Evolutionary conservation across 2,888 invertebrate species (phyloP).

Genomic region (Anoplius nigerrimus): DNA sequence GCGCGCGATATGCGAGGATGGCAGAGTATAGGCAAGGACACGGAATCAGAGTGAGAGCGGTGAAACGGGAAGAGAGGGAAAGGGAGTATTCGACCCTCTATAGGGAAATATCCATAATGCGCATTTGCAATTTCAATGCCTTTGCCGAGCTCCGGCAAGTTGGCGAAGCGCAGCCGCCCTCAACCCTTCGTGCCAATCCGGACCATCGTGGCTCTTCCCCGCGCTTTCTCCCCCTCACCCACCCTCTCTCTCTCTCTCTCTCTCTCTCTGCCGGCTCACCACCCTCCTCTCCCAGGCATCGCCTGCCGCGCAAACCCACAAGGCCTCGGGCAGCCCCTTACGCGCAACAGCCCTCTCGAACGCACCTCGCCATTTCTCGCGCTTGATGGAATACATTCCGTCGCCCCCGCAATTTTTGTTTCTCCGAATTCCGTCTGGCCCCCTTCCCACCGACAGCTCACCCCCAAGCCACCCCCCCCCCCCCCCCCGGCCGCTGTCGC

Average conservation of each 20-base stretch:
- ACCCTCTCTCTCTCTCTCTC: constrained; percentile 45
- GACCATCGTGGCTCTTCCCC: constrained; percentile 40
- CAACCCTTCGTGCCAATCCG: constrained; percentile 51
- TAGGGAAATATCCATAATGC: constrained; percentile 74
- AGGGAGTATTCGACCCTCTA: constrained; percentile 5
- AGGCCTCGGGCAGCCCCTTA: constrained; percentile 51
- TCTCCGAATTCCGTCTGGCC: constrained; percentile 9
- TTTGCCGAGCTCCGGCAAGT: constrained; percentile 65
- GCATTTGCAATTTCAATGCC: constrained; percentile 75
- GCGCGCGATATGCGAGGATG: not conserved
- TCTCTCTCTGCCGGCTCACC: constrained; percentile 26
- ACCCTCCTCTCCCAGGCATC: constrained; percentile 13
- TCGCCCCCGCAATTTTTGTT: constrained; percentile 23
- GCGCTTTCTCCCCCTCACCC: constrained; percentile 15
- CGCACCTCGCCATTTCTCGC: constrained; percentile 28
- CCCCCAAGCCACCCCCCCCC: constrained; percentile 1
- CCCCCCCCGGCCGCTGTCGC: not conserved
- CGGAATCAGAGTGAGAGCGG: not conserved
- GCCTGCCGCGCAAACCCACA: constrained; percentile 34
- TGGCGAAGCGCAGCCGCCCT: constrained; percentile 61
- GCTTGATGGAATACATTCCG: constrained; percentile 36
- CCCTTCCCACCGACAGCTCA: not conserved
- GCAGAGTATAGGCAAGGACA: not conserved
- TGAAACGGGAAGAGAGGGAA: not conserved
- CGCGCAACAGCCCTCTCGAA: constrained; percentile 46